Evolutionary conservation across 2,113 vertebrate genomes (phyloP), one percentile per base, ranked within the genome.

Genomic region (Macrotus californicus): DNA sequence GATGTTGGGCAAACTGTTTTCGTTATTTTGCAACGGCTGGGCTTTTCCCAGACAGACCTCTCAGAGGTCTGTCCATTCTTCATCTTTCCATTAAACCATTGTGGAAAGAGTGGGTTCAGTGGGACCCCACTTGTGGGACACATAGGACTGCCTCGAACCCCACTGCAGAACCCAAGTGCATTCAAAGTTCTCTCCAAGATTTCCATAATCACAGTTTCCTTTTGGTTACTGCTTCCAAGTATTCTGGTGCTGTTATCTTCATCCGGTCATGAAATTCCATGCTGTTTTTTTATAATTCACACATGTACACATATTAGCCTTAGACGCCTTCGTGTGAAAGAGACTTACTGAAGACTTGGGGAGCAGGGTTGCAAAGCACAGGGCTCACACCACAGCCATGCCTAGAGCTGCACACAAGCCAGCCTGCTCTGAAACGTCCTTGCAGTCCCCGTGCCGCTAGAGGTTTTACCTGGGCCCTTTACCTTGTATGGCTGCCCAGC

Each of bases 401-500:
- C 31, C 69, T 86, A 66, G 46, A 54, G 14, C 26, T 59, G 14
- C 54, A 84, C 39, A 77, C 56, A 64, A 95, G 52, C 26, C 34
- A 36, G 5, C 1, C 43, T 36, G 43, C 10, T 59, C 36, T 52
- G 18, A 61, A 36, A 34, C 3, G 8, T 43, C 31, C 34, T 64
- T 10, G 34, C 50, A 34, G 13, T 29, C 16, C 11, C 69, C 16
- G 14, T 39, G 6, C 2, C 39, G 2, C 7, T 6, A 61, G 34
- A 39, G 5, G 34, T 26, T 29, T 22, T 24, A 19, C 12, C 2
- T n/a, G 14, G 21, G 9, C 16, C 79, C 43, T 22, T 72, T 16
- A 34, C 6, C 22, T 61, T 11, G 3, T 31, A 1, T 2, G 46
- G 46, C 6, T 1, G 1, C 15, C 52, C 16, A 39, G 24, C 2